These are phyloP conservation scores for Gallirallus australis DNA, from an alignment of 2,797 vertebrate species.

Conservation along the genomic window DNA sequence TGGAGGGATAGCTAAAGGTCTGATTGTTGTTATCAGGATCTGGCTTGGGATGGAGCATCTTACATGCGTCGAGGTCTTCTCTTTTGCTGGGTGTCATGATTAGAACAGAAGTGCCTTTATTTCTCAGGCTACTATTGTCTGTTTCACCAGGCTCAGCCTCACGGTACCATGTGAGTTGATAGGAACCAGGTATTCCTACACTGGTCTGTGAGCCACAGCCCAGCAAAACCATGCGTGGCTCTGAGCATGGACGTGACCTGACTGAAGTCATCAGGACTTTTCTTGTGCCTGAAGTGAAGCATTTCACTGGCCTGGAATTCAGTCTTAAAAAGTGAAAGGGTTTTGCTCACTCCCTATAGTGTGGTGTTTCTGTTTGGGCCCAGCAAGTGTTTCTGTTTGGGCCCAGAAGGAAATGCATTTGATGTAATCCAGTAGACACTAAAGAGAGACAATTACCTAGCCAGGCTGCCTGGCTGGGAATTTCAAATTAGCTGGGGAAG, in stretches of 20 bases:
- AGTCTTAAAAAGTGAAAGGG: neutral
- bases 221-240: neutral
- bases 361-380: neutral
- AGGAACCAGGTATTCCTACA: neutral
- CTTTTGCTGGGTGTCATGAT: neutral
- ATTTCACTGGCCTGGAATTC: neutral
- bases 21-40: neutral
- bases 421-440: neutral
- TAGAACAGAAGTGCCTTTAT: neutral
- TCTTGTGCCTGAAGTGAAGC: neutral
- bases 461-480: neutral
- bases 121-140: neutral
- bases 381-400: neutral
- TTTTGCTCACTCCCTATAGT: neutral
- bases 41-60: neutral
- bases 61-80: neutral
- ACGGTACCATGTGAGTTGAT: fast-evolving
- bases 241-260: neutral
- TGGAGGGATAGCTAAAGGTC: neutral
- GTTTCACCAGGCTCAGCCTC: neutral
- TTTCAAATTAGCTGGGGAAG: neutral
- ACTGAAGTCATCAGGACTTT: neutral
- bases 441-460: neutral
- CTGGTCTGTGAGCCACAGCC: neutral
- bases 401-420: neutral